Conservation (phyloP, 2,797 vertebrate species). For the Potorous gilbertii region DNA sequence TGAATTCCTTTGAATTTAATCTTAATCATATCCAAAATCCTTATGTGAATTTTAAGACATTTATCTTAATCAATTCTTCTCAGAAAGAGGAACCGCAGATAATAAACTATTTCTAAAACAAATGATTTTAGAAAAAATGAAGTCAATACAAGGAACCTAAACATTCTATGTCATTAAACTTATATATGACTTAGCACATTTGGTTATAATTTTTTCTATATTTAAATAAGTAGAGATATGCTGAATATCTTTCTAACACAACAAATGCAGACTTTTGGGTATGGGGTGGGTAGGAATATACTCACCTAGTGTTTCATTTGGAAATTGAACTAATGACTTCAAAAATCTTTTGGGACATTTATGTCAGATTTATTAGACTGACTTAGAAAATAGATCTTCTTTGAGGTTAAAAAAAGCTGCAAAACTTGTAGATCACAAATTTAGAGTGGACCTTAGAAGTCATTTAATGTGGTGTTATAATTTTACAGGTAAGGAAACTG, state of each 20-base stretch:
- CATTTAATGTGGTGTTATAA: neutral
- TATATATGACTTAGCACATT: neutral
- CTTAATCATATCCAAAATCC: neutral
- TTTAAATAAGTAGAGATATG: neutral
- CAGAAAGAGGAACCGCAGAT: neutral
- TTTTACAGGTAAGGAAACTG: neutral
- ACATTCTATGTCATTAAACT: neutral
- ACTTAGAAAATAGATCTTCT: constrained; percentile 12
- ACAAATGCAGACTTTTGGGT: neutral
- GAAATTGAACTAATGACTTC: constrained; percentile 21
- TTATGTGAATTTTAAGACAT: neutral
- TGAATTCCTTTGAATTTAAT: neutral
- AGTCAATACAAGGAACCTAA: neutral
- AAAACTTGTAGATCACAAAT: neutral
- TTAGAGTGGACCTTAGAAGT: neutral
- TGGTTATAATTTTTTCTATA: neutral
- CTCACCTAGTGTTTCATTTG: neutral
- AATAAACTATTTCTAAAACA: neutral
- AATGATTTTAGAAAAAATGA: neutral
- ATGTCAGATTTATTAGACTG: neutral
- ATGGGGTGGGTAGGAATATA: neutral
- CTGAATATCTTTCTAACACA: constrained; percentile 16
- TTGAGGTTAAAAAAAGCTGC: constrained; percentile 23
- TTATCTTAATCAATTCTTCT: neutral
- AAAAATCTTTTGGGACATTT: neutral